These are phyloP conservation scores for Aulostomus chinensis DNA, from an alignment of 2,797 vertebrate species.

Conservation along the genomic window DNA sequence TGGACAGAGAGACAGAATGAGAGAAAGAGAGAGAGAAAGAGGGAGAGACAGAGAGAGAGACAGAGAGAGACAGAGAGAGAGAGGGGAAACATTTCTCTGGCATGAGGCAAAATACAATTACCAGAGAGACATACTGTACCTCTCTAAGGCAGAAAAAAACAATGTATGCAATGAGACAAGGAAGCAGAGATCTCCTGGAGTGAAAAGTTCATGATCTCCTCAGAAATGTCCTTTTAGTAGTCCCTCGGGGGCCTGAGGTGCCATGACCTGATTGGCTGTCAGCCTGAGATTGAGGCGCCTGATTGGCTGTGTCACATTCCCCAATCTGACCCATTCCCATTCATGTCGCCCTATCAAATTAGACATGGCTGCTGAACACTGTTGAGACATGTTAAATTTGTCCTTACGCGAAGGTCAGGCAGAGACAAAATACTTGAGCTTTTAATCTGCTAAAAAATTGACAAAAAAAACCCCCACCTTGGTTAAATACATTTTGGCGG, in stretches of 20 bases:
- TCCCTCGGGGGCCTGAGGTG: slow-evolving; percentile 63
- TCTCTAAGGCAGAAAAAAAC: slow-evolving; percentile 41
- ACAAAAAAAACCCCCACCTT: slow-evolving; percentile 1
- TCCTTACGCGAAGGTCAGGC: slow-evolving; percentile 1
- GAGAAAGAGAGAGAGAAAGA: slow-evolving; percentile 28
- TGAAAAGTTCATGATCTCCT: slow-evolving; percentile 76
- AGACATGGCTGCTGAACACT: slow-evolving; percentile 36
- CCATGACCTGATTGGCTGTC: slow-evolving; percentile 76
- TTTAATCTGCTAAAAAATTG: slow-evolving; percentile 1
- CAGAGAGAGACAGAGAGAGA: slow-evolving; percentile 30
- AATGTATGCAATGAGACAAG: slow-evolving; percentile 46
- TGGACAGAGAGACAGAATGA: slow-evolving; percentile 21
- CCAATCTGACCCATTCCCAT: slow-evolving; percentile 53
- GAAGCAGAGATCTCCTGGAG: slow-evolving; percentile 67
- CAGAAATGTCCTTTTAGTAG: slow-evolving; percentile 68
- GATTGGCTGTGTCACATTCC: slow-evolving; percentile 76
- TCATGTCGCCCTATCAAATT: slow-evolving; percentile 55
- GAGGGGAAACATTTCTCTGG: slow-evolving; percentile 71
- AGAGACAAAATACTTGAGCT: neutral
- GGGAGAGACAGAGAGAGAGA: slow-evolving; percentile 40
- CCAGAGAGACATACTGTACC: slow-evolving; percentile 52
- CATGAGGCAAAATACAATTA: slow-evolving; percentile 68
- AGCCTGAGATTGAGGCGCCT: slow-evolving; percentile 67
- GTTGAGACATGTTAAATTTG: slow-evolving; percentile 45
- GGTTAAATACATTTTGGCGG: slow-evolving; percentile 17